Base-by-base conservation (phyloP, 2,797 vertebrate species). In the Melopsittacus undulatus region DNA sequence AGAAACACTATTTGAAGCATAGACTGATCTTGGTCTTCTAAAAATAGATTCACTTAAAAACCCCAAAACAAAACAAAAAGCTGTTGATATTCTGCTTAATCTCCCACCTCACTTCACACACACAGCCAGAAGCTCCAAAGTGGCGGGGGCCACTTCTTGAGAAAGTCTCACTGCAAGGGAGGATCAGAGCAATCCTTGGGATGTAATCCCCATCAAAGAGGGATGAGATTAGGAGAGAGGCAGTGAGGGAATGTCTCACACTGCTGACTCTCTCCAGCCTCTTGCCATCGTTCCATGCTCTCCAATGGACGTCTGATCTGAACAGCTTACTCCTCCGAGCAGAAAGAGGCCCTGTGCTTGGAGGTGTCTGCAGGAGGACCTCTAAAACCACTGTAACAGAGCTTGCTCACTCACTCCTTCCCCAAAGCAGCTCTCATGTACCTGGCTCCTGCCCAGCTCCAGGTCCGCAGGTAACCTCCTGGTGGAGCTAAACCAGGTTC, bases 211-310 rank as follows among this genome's bases (percentile, higher is more conserved):
- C 67, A 66, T 61, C 17, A 89, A 89, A 82, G 64, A 77, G 52
- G 40, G 49, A 68, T 3, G 3, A 90, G 85, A 89, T 76, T 64
- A 80, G 27, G 59, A 84, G 26, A 64, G 45, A 87, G 15, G 64
- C 32, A 77, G n/a, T 0, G 0, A 84, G 14, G 57, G 61, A 84
- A 66, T 52, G 8, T 24, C 23, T 69, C 83, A 61, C 42, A 84
- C 19, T 24, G 83, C 46, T 23, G 52, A 6, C 51, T 76, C 34
- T 42, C 43, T 81, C 46, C 59, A 90, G 23, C 49, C 8, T 63
- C 61, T 81, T 5, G 1, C 5, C 12, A 1, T 32, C 3, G 0
- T 23, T 78, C 46, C 19, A 7, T 2, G 2, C 20, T 72, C 13
- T 77, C 38, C 78, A 66, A 8, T 3, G 34, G 18, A 45, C 8